phyloP scores from a whole-genome alignment of 2,888 invertebrate genomes.

The Ypsolopha scabrella region DNA sequence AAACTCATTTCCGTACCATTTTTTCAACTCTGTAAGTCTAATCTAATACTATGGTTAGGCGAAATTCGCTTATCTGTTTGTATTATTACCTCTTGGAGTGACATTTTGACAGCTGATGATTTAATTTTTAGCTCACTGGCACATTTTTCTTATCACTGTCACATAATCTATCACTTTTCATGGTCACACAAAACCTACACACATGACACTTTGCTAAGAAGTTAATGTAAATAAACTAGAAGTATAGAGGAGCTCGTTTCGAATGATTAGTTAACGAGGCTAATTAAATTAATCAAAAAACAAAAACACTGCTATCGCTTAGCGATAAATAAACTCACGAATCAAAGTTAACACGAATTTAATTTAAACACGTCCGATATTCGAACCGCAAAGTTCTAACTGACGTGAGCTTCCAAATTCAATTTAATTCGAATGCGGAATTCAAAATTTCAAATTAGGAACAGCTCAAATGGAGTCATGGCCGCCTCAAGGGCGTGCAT shows the following conservation, averaged over 20 bases:
- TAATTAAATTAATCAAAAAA: background rate
- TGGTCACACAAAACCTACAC: background rate
- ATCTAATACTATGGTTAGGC: no score
- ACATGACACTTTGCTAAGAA: background rate
- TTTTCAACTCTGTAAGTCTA: no score
- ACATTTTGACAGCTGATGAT: constrained; percentile 36
- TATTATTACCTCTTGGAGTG: constrained; percentile 49
- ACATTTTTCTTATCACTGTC: constrained; percentile 41
- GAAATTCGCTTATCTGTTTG: no score
- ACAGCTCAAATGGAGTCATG: constrained; percentile 22
- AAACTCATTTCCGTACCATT: no score
- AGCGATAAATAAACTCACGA: background rate
- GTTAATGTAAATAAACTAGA: no score
- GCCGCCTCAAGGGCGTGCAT: constrained; percentile 38
- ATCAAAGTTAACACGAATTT: background rate
- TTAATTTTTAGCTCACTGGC: constrained; percentile 32
- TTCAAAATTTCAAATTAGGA: constrained; percentile 33
- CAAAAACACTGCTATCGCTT: background rate
- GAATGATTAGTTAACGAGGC: background rate
- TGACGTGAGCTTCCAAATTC: constrained; percentile 18
- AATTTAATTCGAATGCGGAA: constrained; percentile 30
- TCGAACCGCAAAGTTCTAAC: constrained; percentile 6
- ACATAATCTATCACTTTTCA: constrained; percentile 20
- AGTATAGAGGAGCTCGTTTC: no score
- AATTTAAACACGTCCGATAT: constrained; percentile 4